Evolutionary conservation across 1,140 invertebrate genomes (phyloP), one percentile per base, ranked within the genome.

Genomic region (Tyrophagus putrescentiae): DNA sequence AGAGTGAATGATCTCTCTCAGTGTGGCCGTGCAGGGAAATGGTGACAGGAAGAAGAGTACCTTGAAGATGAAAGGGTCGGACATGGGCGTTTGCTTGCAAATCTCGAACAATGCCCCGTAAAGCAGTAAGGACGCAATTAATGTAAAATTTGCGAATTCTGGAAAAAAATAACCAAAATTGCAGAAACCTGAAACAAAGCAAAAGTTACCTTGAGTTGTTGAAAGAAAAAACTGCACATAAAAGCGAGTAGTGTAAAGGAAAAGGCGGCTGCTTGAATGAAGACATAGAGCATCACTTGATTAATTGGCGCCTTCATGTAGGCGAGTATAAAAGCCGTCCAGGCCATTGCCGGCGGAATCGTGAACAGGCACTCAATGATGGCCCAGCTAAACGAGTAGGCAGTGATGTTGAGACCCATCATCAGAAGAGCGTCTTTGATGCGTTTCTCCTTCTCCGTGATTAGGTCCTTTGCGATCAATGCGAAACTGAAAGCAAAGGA

Each of bases 361-460:
- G 16, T 34, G 5, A 58, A 5, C n/a, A 58, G 11, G 9, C 16
- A 11, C 31, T 58, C n/a, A 9, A 58, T 41, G 11, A 58, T 6
- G 7, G 28, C 6, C 56, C 56, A 58, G 23, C 36, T 50, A n/a
- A 58, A 13, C 56, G 36, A 58, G 45, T 58, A 58, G 21, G 36
- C 36, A 7, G 29, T 28, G 21, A 18, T 18, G 13, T 25, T 42
- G 21, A 58, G 34, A 5, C 56, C 56, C 56, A 58, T 58, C 33
- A 58, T 50, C 28, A 50, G 25, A 23, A 58, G 25, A 11, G 29
- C 32, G 25, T 58, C 56, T 27, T 58, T 58, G 31, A 58, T 58
- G 21, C 33, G n/a, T 41, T 34, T 41, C n/a, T 58, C 56, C 23
- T 58, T 58, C 45, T 58, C 56, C 34, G 4, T 11, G 16, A 58